Conservation (phyloP, 2,797 vertebrate species). For the Eidolon dupreanum region DNA sequence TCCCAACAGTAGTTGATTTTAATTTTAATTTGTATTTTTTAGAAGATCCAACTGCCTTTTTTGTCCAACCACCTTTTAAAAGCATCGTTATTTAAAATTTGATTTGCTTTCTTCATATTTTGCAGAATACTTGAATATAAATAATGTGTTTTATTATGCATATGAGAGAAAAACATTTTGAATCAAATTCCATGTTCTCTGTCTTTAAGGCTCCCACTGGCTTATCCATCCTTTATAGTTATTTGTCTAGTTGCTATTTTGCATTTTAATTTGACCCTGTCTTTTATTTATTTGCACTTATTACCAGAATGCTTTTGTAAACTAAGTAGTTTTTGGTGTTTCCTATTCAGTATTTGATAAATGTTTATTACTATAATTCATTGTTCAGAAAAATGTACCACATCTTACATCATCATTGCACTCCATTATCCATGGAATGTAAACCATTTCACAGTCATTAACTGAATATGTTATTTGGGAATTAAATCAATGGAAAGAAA, state of each 20-base stretch:
- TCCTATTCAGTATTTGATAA: slow-evolving; percentile 58
- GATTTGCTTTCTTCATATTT: slow-evolving; percentile 52
- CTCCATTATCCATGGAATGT: slow-evolving; percentile 34
- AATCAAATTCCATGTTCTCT: slow-evolving; percentile 23
- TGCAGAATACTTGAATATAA: slow-evolving; percentile 54
- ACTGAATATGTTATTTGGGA: slow-evolving; percentile 29
- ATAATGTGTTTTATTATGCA: slow-evolving; percentile 45
- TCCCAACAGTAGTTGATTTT: slow-evolving; percentile 28
- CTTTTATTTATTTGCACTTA: slow-evolving; percentile 64
- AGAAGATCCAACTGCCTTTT: slow-evolving; percentile 39
- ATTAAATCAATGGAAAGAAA: slow-evolving; percentile 48
- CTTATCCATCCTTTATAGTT: background rate
- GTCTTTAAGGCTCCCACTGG: slow-evolving; percentile 14
- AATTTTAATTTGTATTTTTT: slow-evolving; percentile 40
- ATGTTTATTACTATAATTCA: slow-evolving; percentile 57
- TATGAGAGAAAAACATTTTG: slow-evolving; percentile 58
- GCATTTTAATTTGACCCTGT: slow-evolving; percentile 61
- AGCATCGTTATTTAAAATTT: slow-evolving; percentile 52
- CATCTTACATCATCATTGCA: slow-evolving; percentile 16
- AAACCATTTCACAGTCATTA: slow-evolving; percentile 42
- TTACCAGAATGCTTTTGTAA: slow-evolving; percentile 59
- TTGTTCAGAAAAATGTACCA: slow-evolving; percentile 55
- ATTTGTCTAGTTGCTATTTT: slow-evolving; percentile 51
- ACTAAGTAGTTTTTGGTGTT: slow-evolving; percentile 51
- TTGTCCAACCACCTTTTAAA: slow-evolving; percentile 26